Base-by-base conservation (phyloP, 2,113 vertebrate species). In the Vulpes vulpes region DNA sequence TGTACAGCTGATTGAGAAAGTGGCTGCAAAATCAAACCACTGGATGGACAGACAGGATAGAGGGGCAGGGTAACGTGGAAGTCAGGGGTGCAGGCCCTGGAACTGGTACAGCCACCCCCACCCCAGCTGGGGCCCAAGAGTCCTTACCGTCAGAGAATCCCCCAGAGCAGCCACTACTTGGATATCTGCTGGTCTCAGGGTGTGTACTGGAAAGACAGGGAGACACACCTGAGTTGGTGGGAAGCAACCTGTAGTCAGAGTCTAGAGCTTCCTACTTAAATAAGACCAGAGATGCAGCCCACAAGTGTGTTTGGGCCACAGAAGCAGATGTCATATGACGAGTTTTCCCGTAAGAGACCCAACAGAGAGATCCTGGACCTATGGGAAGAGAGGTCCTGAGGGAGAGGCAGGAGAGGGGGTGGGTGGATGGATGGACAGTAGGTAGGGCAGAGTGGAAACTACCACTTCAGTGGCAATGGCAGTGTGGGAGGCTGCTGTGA, bases 111-210 rank as follows among this genome's bases (percentile, higher is more conserved):
- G 67, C 49, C 22, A 51, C 5, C 83, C 4, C 20, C 67, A 80
- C 79, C 35, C 43, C 38, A 1, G 65, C 20, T 35, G 3, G 98
- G 97, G 32, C 65, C 86, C 30, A 25, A 2, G 5, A 60, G 51
- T 95, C 89, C 98, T 99, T 98, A 99, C 99, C 3, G 99, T 99
- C 60, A 99, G 80, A 81, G 99, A 99, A 97, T 99, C 99, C 38
- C 99, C 99, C 19, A 99, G 94, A 20, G 99, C 99, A 69, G 99
- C 99, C 97, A 99, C 98, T 67, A 99, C 98, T 95, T 98, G 99
- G 93, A 99, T 97, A 78, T 99, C 99, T 92, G 98, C 99, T 60
- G 99, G 99, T 97, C 98, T 99, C 96, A 99, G 98, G 59, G 97
- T 95, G 94, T 99, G 99, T 96, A 99, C 99, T 99, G 96, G 27